phyloP scores from a whole-genome alignment of 2,113 vertebrate species.

The Psammodynastes pulverulentus region DNA sequence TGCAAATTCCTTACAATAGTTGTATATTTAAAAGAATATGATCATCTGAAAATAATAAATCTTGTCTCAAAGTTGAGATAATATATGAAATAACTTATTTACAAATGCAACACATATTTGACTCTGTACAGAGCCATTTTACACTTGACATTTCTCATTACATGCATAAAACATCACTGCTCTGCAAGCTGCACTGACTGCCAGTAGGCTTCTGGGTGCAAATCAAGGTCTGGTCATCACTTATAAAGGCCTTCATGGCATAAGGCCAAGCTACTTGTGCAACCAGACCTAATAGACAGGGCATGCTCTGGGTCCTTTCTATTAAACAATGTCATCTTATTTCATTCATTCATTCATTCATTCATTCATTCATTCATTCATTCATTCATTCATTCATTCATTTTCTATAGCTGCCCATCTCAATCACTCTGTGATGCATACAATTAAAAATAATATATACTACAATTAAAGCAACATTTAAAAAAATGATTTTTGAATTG shows the following conservation, averaged over 20 bases:
- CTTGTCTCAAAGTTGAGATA: neutral
- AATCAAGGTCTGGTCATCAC: neutral
- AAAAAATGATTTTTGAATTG: neutral
- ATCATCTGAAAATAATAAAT: neutral
- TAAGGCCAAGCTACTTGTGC: neutral
- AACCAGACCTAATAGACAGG: neutral
- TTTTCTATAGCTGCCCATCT: neutral
- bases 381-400: too few relatives aligned
- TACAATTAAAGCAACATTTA: neutral
- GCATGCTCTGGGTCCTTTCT: neutral
- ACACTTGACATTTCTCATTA: neutral
- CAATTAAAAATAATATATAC: neutral
- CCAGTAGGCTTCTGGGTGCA: neutral
- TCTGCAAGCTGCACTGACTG: neutral
- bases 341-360: too few relatives aligned
- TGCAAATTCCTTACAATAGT: neutral
- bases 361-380: too few relatives aligned
- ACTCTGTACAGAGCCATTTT: neutral
- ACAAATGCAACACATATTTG: neutral
- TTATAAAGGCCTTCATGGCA: neutral
- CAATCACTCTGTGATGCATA: neutral
- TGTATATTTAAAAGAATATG: neutral
- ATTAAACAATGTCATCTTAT: neutral
- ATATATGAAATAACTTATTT: neutral
- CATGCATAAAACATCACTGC: neutral